These are phyloP conservation scores for Rousettus madagascariensis DNA, from an alignment of 2,797 vertebrate genomes.

Conservation along the genomic window DNA sequence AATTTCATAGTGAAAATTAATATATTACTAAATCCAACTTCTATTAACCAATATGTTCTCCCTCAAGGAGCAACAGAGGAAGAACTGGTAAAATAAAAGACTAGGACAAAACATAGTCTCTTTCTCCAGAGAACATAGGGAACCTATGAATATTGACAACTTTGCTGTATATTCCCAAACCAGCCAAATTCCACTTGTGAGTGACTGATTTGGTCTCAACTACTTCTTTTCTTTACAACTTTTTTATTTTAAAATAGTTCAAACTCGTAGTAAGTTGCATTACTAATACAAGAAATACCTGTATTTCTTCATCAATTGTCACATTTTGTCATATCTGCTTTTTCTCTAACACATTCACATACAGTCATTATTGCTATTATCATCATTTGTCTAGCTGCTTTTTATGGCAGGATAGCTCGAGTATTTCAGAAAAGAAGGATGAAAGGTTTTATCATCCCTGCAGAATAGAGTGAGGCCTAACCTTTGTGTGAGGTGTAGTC, in stretches of 20 bases:
- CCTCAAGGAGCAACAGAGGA: neutral
- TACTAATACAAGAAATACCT: neutral
- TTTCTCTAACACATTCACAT: neutral
- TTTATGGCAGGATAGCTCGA: neutral
- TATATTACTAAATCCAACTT: neutral
- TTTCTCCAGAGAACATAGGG: neutral
- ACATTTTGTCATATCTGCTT: neutral
- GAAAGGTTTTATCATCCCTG: neutral
- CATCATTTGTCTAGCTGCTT: neutral
- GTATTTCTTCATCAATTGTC: rapidly evolving
- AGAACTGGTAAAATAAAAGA: neutral
- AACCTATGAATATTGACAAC: neutral
- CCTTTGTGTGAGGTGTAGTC: neutral
- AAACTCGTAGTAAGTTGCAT: neutral
- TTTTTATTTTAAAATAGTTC: neutral
- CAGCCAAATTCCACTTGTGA: neutral
- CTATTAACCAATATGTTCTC: neutral
- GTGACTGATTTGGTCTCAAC: neutral
- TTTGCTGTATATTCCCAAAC: neutral
- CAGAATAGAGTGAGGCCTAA: neutral
- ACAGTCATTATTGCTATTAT: neutral
- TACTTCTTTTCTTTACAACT: neutral
- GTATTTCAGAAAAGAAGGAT: neutral
- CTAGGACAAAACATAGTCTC: neutral
- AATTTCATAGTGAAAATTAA: neutral